These are phyloP conservation scores for Mactromeris polynyma DNA, from an alignment of 2,888 invertebrate species.

Conservation along the genomic window DNA sequence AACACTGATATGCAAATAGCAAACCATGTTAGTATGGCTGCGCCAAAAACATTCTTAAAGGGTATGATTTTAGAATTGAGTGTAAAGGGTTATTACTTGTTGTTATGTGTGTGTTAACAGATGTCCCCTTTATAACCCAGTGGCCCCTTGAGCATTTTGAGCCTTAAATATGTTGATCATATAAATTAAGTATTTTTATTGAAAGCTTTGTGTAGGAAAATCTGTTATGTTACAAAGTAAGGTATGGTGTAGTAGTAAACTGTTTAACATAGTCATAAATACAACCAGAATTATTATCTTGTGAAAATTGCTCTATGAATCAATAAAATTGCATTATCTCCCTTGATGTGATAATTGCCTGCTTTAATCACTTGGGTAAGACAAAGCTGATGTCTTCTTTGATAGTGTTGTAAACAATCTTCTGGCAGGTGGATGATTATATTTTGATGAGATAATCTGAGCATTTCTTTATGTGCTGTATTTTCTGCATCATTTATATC, in stretches of 20 bases:
- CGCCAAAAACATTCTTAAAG: too few species aligned
- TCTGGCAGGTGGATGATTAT: neutral
- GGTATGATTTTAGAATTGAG: neutral
- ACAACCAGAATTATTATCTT: neutral
- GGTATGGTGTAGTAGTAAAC: neutral
- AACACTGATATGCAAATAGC: too few species aligned
- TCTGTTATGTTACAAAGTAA: neutral
- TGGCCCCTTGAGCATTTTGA: too few species aligned
- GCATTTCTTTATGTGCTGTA: neutral
- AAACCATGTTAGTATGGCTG: too few species aligned
- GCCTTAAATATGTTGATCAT: too few species aligned
- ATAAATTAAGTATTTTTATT: too few species aligned
- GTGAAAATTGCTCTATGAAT: neutral
- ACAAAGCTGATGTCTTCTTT: neutral
- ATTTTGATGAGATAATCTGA: neutral
- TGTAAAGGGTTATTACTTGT: too few species aligned
- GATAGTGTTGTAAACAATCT: neutral
- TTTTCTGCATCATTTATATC: neutral
- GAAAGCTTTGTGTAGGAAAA: too few species aligned
- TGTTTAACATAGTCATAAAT: slow-evolving; percentile 1
- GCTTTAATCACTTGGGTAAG: neutral
- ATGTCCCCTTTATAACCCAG: too few species aligned
- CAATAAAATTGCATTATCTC: neutral
- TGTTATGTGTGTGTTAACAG: too few species aligned
- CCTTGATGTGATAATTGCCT: neutral